Percentiles rank a stretch among this genome's conserved stretches.
phyloP scores from a whole-genome alignment of 1,140 invertebrate species.

The Goniozus legneri region DNA sequence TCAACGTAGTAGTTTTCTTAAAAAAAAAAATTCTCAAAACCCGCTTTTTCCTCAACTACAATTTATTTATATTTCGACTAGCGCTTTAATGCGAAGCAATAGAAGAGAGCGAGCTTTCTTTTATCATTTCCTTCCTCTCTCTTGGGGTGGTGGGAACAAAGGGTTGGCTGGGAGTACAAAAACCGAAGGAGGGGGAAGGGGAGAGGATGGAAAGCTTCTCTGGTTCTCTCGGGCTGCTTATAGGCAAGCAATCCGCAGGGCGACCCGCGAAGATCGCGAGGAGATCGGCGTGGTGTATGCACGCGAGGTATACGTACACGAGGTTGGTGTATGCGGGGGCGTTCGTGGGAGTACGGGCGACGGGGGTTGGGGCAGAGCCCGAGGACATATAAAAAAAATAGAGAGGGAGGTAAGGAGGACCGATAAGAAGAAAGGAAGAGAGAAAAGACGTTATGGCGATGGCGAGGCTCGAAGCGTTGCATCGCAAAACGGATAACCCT shows the following conservation, averaged over 20 bases:
- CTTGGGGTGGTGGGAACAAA: not conserved
- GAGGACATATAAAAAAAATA: too few species aligned
- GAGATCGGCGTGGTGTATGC: constrained; percentile 29
- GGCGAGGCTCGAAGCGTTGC: constrained; percentile 28
- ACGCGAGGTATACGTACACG: constrained; percentile 24
- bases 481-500: constrained; percentile 26
- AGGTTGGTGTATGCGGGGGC: constrained; percentile 37
- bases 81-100: too few species aligned
- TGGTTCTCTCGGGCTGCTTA: constrained; percentile 22
- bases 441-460: constrained; percentile 6
- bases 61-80: too few species aligned
- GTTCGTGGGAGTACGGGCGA: too few species aligned
- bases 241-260: constrained; percentile 25
- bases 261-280: constrained; percentile 42
- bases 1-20: too few species aligned
- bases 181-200: constrained; percentile 4
- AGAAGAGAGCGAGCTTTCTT: too few species aligned
- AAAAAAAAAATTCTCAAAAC: too few species aligned
- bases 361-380: too few species aligned
- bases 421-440: not conserved
- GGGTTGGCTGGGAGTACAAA: not conserved
- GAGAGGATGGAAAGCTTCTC: constrained; percentile 13
- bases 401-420: constrained; percentile 1
- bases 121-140: too few species aligned
- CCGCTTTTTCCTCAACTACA: too few species aligned